These are phyloP conservation scores for Odontomachus brunneus DNA, from an alignment of 1,140 invertebrate species.

Conservation along the genomic window DNA sequence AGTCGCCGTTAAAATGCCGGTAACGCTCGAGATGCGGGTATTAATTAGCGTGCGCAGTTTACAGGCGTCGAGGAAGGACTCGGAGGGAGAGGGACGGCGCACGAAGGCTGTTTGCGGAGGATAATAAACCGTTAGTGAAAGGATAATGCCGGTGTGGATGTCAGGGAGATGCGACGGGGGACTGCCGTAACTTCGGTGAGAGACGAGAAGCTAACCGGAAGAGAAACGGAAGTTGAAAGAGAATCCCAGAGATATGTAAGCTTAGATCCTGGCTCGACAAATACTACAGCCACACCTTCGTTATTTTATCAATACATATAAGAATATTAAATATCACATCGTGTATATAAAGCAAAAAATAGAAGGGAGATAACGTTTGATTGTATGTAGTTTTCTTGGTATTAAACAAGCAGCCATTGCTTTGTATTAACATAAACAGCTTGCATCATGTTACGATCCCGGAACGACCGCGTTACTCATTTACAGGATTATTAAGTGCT, in stretches of 20 bases:
- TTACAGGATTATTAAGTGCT: slow-evolving; percentile 13
- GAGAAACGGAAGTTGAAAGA: background rate
- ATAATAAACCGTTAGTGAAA: slow-evolving; percentile 57
- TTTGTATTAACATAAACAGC: no score
- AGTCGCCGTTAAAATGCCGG: slow-evolving; percentile 27
- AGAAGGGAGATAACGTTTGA: no score
- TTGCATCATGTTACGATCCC: no score
- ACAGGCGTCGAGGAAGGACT: background rate
- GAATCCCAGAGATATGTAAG: no score
- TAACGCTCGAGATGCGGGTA: background rate
- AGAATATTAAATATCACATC: no score
- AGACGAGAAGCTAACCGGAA: background rate
- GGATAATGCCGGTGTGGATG: slow-evolving; percentile 36
- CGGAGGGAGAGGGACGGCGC: background rate
- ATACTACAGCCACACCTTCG: no score
- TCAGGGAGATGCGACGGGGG: background rate
- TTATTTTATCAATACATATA: no score
- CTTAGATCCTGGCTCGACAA: no score
- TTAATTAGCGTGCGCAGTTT: slow-evolving; percentile 53
- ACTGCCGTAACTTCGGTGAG: background rate
- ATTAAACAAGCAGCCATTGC: no score
- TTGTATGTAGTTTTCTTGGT: no score
- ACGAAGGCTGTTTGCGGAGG: slow-evolving; percentile 1
- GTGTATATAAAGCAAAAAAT: no score
- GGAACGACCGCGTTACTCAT: background rate